A percentile compares a stretch with the other conserved stretches of the same genome.
Conservation (phyloP, 2,797 vertebrate genomes). For the Gobionotothen gibberifrons region DNA sequence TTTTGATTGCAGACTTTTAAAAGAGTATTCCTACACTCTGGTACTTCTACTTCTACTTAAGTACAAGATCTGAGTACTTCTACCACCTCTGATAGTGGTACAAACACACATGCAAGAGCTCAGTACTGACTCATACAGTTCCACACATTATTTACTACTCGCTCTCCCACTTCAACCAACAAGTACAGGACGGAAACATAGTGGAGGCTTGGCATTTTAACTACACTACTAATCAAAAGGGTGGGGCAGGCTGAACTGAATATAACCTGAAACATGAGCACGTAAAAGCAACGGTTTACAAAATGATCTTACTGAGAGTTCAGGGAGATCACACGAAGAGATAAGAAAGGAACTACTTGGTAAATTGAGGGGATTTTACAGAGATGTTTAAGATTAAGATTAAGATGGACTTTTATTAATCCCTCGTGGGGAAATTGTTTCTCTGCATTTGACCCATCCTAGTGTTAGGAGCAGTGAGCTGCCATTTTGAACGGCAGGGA, state of each 20-base stretch:
- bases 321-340: background rate
- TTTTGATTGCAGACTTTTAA: too few relatives aligned
- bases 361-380: slow-evolving; percentile 4
- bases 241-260: slow-evolving; percentile 29
- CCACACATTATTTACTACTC: slow-evolving; percentile 41
- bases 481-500: too few relatives aligned
- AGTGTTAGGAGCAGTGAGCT: too few relatives aligned
- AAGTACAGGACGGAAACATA: slow-evolving; percentile 26
- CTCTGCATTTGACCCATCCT: too few relatives aligned
- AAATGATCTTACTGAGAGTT: slow-evolving; percentile 13
- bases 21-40: too few relatives aligned
- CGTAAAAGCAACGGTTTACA: slow-evolving; percentile 4
- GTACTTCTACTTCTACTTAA: too few relatives aligned
- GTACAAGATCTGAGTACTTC: too few relatives aligned
- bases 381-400: too few relatives aligned
- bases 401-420: too few relatives aligned
- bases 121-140: slow-evolving; percentile 16
- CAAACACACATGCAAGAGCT: slow-evolving; percentile 7
- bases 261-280: slow-evolving; percentile 39
- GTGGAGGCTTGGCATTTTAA: slow-evolving; percentile 36
- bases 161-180: slow-evolving; percentile 28
- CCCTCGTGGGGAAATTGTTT: too few relatives aligned
- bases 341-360: slow-evolving; percentile 11
- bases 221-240: slow-evolving; percentile 56
- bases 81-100: too few relatives aligned